Base-by-base conservation (phyloP, 2,797 vertebrate species). In the Semaprochilodus insignis region DNA sequence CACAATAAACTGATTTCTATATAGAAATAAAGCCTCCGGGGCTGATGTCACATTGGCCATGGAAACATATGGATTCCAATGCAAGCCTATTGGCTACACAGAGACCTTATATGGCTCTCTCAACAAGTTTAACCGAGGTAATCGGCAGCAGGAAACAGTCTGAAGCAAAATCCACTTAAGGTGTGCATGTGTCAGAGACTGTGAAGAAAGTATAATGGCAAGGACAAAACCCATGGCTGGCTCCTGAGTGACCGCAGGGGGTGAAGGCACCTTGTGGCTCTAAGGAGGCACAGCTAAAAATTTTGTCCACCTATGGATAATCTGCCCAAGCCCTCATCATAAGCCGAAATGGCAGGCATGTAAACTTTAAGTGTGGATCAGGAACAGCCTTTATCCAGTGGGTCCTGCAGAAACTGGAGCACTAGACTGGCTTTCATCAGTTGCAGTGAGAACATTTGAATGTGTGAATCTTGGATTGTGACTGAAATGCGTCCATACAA, bases 141-240 rank as follows among this genome's bases (percentile, higher is more conserved):
- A 67, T 67, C 65, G 34, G 34, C 65, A 67, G 65, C 65, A 67
- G 65, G 65, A 21, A 34, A 34, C 65, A 67, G 65, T 21, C 65
- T 67, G 21, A 67, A 40, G 19, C 21, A 34, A 67, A 40, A 40
- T 67, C 65, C 34, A 67, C 65, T 67, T 67, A 67, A 36, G 34
- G 31, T 19, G 65, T 67, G 65, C 65, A 40, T 67, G 17, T 40
- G 65, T 67, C 65, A 67, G 65, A 34, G 65, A 36, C 65, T 34
- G 31, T 40, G 65, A 67, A 67, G 31, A 40, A 67, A 67, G 65
- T 11, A 67, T 8, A 25, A 36, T 67, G 34, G 34, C 65, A 34
- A 40, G 17, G 34, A 67, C 15, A 63, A 63, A 63, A 63, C 60
- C 25, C 60, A 63, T 0, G 25, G 23, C 25, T 63, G 23, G 60